Percentiles rank a stretch among this genome's conserved stretches.
phyloP scores from a whole-genome alignment of 2,113 vertebrate species.

The Syrrhaptes paradoxus region DNA sequence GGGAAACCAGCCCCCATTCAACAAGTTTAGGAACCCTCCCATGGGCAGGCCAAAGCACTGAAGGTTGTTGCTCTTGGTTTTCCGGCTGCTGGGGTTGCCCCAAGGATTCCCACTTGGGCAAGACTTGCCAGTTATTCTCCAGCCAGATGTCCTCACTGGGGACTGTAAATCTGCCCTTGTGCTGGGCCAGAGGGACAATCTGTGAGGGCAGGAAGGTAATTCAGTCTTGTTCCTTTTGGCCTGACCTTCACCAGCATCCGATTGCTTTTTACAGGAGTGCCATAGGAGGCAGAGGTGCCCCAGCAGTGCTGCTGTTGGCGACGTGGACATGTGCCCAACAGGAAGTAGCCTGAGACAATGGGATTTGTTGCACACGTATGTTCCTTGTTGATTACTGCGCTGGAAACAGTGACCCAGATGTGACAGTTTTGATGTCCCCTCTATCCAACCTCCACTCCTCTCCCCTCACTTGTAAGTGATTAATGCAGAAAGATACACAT shows the following conservation, averaged over 20 bases:
- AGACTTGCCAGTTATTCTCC: neutral
- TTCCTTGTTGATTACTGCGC: neutral
- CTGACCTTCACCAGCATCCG: neutral
- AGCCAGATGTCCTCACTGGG: neutral
- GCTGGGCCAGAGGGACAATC: neutral
- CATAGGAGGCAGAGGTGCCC: neutral
- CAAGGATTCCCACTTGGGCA: neutral
- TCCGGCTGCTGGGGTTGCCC: rapidly evolving
- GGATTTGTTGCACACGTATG: neutral
- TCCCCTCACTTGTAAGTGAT: neutral
- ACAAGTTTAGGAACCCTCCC: neutral
- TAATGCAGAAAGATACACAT: neutral
- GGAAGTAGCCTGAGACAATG: conserved; percentile 51
- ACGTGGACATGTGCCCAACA: neutral
- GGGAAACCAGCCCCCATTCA: neutral
- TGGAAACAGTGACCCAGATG: neutral
- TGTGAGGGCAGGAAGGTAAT: neutral
- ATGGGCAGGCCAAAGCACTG: neutral
- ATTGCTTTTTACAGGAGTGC: neutral
- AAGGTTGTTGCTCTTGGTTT: neutral
- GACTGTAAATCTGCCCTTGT: rapidly evolving
- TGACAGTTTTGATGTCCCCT: neutral
- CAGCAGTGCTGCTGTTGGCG: neutral
- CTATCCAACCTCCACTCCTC: neutral
- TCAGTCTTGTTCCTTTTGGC: neutral